These are phyloP conservation scores for Augochlorella aurata DNA, from an alignment of 2,888 invertebrate genomes.

Conservation along the genomic window DNA sequence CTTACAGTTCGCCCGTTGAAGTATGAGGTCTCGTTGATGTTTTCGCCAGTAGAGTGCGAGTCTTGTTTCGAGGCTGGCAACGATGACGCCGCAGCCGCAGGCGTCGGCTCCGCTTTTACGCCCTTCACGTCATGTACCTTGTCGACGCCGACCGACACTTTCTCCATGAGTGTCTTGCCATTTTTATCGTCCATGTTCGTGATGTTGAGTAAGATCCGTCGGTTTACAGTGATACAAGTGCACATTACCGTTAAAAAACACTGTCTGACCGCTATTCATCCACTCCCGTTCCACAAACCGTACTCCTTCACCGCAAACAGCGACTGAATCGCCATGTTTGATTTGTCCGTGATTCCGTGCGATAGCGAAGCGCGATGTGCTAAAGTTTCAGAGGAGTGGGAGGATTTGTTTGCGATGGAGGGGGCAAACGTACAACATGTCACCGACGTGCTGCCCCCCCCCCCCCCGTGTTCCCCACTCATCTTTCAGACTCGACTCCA, in stretches of 20 bases:
- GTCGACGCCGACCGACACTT: constrained; percentile 63
- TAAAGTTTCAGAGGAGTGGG: constrained; percentile 53
- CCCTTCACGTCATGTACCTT: constrained; percentile 69
- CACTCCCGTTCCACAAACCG: constrained; percentile 67
- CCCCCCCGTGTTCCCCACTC: constrained; percentile 19
- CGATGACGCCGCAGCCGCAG: constrained; percentile 74
- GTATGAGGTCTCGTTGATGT: constrained; percentile 55
- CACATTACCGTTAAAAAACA: constrained; percentile 83
- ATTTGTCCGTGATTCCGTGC: constrained; percentile 75
- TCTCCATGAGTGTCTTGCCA: constrained; percentile 63
- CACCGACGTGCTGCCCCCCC: constrained; percentile 16
- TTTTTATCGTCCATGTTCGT: constrained; percentile 74
- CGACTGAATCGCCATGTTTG: constrained; percentile 81
- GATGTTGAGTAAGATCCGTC: constrained; percentile 72
- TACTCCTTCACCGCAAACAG: constrained; percentile 78
- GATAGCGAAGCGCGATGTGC: constrained; percentile 72
- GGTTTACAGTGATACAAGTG: constrained; percentile 73
- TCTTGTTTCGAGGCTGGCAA: constrained; percentile 56
- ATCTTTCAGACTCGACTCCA: constrained; percentile 29
- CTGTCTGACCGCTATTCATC: constrained; percentile 59
- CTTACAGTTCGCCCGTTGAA: constrained; percentile 69
- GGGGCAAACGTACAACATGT: constrained; percentile 50
- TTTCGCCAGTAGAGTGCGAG: constrained; percentile 77
- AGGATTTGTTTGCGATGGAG: constrained; percentile 22
- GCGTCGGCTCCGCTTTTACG: constrained; percentile 80